Base-by-base conservation (phyloP, 2,888 invertebrate genomes). In the Conistra vaccinii region DNA sequence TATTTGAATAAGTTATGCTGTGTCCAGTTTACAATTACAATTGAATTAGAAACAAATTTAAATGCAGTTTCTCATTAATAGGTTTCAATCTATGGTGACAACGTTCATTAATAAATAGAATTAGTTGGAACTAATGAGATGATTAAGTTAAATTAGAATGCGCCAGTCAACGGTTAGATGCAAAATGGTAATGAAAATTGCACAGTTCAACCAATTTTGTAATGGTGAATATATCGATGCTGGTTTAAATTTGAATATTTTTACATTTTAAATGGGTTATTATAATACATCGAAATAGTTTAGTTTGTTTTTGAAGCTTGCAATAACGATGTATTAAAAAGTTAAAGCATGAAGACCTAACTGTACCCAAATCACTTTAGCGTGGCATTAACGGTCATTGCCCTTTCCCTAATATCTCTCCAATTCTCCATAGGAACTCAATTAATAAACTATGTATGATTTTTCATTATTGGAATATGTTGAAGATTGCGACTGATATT, bases 111-210 rank as follows among this genome's bases (percentile, higher is more conserved):
- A 75, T 75, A 67, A 60, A 78, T 76, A 60, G 20, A 75, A 86
- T 81, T 79, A 73, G 58, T 70, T 51, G 23, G 6, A 10, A 76
- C 60, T 78, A 84, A 86, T 77, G 68, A 76, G 53, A 62, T 73
- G 26, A 83, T 87, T 85, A 26, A 69, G 69, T 73, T 42, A 69
- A 80, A 84, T 81, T 79, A 77, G 75, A 69, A 65, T 72, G 57
- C 58, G n/a, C 63, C 39, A 73, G 48, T 66, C 23, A 26, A 23
- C 17, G 20, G 53, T 68, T 65, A 39, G 39, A 51, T 58, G 48
- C 17, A 70, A 74, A 85, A 75, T 71, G 65, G 26, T 29, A 60
- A 60, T 61, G 67, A 67, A 72, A 84, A 75, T 76, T 81, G 51
- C 51, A 51, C 58, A 35, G 39, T 42, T 53, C n/a, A 12, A 57